A percentile compares a stretch with the other conserved stretches of the same genome.
phyloP scores from a whole-genome alignment of 35 echinoderm and acorn worm genomes.

The Apostichopus parvimensis region DNA sequence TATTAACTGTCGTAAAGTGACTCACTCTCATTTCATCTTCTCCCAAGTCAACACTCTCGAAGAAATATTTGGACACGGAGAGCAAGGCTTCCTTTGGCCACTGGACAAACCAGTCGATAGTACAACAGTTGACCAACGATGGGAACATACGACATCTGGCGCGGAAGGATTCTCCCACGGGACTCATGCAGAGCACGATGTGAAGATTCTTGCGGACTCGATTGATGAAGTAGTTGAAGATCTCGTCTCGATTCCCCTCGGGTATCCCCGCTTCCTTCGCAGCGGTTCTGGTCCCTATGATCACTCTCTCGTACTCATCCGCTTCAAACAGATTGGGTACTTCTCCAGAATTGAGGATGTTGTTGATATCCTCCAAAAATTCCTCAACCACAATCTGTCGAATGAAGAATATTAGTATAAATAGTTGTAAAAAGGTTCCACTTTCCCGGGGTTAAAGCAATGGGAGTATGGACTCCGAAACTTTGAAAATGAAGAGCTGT shows the following conservation, averaged over 20 bases:
- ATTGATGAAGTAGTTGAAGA: slow-evolving; percentile 97
- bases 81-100: slow-evolving; percentile 95
- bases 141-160: slow-evolving; percentile 95
- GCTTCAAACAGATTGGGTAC: slow-evolving; percentile 92
- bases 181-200: slow-evolving; percentile 99
- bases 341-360: slow-evolving; percentile 97
- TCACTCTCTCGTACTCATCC: slow-evolving; percentile 90
- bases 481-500: too few species aligned
- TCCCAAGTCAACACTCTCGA: slow-evolving; percentile 84
- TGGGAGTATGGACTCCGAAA: too few species aligned
- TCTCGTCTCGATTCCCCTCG: slow-evolving; percentile 83
- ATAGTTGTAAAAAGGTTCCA: too few species aligned
- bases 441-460: too few species aligned
- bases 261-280: slow-evolving; percentile 91
- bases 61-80: slow-evolving; percentile 89
- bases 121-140: slow-evolving; percentile 95
- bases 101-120: slow-evolving; percentile 98
- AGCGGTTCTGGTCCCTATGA: slow-evolving; percentile 78
- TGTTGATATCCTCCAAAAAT: slow-evolving; percentile 99
- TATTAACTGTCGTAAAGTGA: background rate
- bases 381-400: slow-evolving; percentile 91
- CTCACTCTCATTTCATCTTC: slow-evolving; percentile 89
- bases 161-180: slow-evolving; percentile 88
- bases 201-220: slow-evolving; percentile 95
- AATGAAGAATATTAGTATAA: background rate